Evolutionary conservation across 2,113 vertebrate species (phyloP).

Genomic region (Urocynchramus pylzowi): DNA sequence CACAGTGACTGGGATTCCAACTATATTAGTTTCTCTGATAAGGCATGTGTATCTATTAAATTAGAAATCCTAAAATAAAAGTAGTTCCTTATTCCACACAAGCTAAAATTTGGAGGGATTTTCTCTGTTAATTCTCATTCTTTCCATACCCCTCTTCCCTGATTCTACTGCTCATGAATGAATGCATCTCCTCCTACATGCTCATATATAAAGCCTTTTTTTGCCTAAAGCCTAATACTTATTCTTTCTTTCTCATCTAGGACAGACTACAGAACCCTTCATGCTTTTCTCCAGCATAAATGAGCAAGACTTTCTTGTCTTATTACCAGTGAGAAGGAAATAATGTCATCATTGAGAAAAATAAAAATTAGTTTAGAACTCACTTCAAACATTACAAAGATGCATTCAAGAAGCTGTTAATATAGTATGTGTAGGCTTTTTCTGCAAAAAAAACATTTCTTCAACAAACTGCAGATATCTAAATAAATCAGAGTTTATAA

Average conservation of each 20-base stretch:
- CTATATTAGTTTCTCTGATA: not conserved
- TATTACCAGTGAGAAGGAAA: not conserved
- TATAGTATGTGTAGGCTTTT: not conserved
- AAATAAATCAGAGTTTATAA: not conserved
- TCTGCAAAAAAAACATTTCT: not conserved
- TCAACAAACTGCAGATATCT: accelerated
- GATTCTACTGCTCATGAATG: not conserved
- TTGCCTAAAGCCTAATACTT: not conserved
- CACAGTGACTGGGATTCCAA: not conserved
- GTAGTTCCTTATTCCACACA: not conserved
- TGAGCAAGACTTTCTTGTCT: not conserved
- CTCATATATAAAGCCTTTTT: not conserved
- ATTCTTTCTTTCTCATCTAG: not conserved
- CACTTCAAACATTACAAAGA: not conserved
- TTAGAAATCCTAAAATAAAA: not conserved
- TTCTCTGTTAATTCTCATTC: not conserved
- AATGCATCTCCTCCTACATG: not conserved
- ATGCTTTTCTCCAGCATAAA: not conserved
- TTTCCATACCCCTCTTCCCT: not conserved
- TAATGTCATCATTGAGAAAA: not conserved
- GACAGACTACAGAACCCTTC: not conserved
- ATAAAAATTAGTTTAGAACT: not conserved
- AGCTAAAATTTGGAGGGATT: not conserved
- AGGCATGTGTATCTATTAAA: not conserved
- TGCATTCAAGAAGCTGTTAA: not conserved